phyloP scores from a whole-genome alignment of 2,797 vertebrate genomes.

The Amazonetta brasiliensis region DNA sequence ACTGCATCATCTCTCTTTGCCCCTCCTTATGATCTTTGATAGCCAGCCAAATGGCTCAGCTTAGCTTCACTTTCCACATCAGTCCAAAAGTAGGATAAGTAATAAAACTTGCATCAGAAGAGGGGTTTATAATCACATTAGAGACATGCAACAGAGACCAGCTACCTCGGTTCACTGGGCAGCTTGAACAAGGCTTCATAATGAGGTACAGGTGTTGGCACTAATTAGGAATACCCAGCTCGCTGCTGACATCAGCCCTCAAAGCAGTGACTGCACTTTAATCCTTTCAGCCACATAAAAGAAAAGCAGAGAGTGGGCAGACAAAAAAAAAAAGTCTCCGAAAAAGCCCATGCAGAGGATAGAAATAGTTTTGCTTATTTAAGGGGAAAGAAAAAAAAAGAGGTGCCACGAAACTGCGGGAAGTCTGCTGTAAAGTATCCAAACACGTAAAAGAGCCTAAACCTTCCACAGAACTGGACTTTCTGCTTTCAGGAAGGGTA shows the following conservation, averaged over 20 bases:
- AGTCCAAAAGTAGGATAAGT: conserved; percentile 34
- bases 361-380: conserved; percentile 47
- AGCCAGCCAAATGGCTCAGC: conserved; percentile 42
- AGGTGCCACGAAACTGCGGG: conserved; percentile 2
- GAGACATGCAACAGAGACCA: background rate
- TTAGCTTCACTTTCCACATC: conserved; percentile 39
- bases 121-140: conserved; percentile 40
- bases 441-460: background rate
- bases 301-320: background rate
- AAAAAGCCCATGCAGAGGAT: conserved; percentile 18
- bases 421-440: background rate
- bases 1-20: conserved; percentile 32
- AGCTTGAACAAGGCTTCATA: conserved; percentile 47
- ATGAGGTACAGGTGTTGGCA: conserved; percentile 73
- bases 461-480: background rate
- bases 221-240: conserved; percentile 69
- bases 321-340: background rate
- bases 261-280: conserved; percentile 70
- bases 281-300: conserved; percentile 70
- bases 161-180: conserved; percentile 43
- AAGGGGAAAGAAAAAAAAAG: background rate
- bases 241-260: conserved; percentile 45
- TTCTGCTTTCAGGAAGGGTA: conserved; percentile 25
- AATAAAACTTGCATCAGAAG: conserved; percentile 27
- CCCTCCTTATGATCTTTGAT: conserved; percentile 29